Base-by-base conservation (phyloP, 1,140 invertebrate species). In the Drosophila punjabiensis region DNA sequence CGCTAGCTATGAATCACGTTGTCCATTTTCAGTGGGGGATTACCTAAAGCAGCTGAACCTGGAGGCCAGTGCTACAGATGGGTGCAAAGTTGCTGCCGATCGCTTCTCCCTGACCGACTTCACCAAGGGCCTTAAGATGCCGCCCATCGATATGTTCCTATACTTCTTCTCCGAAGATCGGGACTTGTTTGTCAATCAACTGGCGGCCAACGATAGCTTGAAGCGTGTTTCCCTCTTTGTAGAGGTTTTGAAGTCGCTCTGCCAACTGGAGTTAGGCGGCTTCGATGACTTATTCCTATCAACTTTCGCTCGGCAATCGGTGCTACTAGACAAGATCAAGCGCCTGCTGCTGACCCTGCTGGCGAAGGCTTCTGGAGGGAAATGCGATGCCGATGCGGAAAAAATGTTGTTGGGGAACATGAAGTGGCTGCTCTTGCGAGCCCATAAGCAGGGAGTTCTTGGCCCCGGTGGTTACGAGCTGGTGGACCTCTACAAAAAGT, bases 251-350 rank as follows among this genome's bases (percentile, higher is more conserved):
- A 92, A 93, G 33, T 84, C 93, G 50, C 94, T 95, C 39, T 93
- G 94, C 7, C 77, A 93, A 50, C 81, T 95, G 28, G 92, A 92
- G 66, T 71, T 95, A 9, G 82, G 93, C 39, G 95, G 94, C 3
- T 93, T 76, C 8, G 71, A 86, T 45, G 67, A 75, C 6, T 5
- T 75, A 16, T 28, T 90, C 32, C 16, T 90, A 1, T 20, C 60
- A 5, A 59, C 64, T 2, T 90, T 90, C 33, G 65, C 68, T 9
- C 66, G 47, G n/a, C 76, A 90, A 16, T 24, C 58, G 0, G 59
- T 68, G 30, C 60, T 90, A 0, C 32, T 82, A 7, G 59, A 80
- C 4, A 71, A 77, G 24, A 16, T 86, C 3, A 69, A 67, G 18
- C 64, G 33, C 16, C 55, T 82, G 39, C 43, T 75, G 7, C 3